A percentile compares a stretch with the other conserved stretches of the same genome.
Evolutionary conservation across 2,888 invertebrate species (phyloP).

Genomic region (Zelleria hepariella): DNA sequence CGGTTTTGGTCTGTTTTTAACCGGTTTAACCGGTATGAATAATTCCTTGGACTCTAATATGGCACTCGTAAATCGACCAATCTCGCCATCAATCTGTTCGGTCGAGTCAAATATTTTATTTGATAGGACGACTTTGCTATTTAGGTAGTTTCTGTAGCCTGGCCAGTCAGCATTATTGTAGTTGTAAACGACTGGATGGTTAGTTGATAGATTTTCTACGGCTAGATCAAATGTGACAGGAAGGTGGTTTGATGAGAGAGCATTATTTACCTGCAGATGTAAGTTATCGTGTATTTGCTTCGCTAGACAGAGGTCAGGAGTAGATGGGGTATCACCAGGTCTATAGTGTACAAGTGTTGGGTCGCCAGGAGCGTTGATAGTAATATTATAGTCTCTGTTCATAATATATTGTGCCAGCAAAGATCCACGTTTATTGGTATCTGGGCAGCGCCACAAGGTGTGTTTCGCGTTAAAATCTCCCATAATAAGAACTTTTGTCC

Average conservation of each 20-base stretch:
- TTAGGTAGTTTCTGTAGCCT: neutral
- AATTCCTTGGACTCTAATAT: neutral
- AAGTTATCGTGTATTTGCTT: neutral
- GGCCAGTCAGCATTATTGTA: neutral
- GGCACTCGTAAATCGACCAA: neutral
- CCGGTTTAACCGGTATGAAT: neutral
- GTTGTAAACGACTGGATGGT: neutral
- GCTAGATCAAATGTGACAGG: neutral
- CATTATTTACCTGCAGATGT: neutral
- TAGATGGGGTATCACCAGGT: neutral
- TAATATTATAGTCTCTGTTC: too few species aligned
- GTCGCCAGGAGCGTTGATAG: neutral
- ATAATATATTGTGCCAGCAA: too few species aligned
- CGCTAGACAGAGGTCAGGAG: neutral
- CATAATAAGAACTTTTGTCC: too few species aligned
- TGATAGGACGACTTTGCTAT: neutral
- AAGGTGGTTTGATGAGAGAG: neutral
- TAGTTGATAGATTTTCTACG: neutral
- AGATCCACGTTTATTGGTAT: too few species aligned
- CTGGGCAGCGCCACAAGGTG: too few species aligned
- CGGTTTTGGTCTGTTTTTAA: neutral
- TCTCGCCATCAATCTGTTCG: neutral
- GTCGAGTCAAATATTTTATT: neutral
- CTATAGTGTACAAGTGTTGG: neutral
- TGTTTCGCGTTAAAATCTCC: too few species aligned